phyloP scores from a whole-genome alignment of 1,140 invertebrate genomes.

The Popillia japonica region DNA sequence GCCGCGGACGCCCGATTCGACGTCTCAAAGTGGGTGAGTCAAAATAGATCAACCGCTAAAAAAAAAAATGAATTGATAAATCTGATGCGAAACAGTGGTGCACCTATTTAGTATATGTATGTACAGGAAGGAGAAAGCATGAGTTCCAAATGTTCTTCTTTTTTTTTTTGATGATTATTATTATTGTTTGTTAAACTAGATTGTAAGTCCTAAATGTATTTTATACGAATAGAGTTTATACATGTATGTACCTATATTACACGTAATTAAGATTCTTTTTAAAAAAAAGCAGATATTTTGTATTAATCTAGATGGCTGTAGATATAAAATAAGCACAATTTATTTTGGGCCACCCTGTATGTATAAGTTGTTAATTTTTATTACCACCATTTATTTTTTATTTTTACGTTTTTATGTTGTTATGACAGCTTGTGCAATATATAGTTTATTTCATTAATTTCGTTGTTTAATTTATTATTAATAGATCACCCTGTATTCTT shows the following conservation, averaged over 20 bases:
- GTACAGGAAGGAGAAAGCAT: constrained; percentile 12
- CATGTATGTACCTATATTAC: constrained; percentile 23
- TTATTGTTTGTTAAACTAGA: too few species aligned
- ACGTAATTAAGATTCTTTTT: constrained; percentile 25
- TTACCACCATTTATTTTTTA: too few species aligned
- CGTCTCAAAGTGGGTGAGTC: constrained; percentile 58
- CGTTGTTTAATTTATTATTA: constrained; percentile 3
- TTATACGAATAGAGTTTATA: constrained; percentile 19
- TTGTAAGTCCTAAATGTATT: constrained; percentile 35
- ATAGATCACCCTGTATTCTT: neutral
- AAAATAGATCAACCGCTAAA: constrained; percentile 24
- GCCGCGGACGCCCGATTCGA: constrained; percentile 67
- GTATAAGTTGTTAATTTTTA: constrained; percentile 23
- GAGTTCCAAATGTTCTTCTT: constrained; percentile 24
- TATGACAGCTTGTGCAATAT: too few species aligned
- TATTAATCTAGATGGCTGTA: constrained; percentile 19
- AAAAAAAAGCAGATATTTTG: constrained; percentile 2
- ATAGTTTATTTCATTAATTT: too few species aligned
- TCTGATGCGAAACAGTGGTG: too few species aligned
- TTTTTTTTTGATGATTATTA: too few species aligned
- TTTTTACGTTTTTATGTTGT: too few species aligned
- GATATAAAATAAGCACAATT: constrained; percentile 6
- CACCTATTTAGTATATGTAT: too few species aligned
- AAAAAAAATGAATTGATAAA: too few species aligned
- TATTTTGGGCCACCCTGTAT: neutral